These are phyloP conservation scores for Sarcophaga variegata DNA, from an alignment of 2,888 invertebrate genomes.

Conservation along the genomic window DNA sequence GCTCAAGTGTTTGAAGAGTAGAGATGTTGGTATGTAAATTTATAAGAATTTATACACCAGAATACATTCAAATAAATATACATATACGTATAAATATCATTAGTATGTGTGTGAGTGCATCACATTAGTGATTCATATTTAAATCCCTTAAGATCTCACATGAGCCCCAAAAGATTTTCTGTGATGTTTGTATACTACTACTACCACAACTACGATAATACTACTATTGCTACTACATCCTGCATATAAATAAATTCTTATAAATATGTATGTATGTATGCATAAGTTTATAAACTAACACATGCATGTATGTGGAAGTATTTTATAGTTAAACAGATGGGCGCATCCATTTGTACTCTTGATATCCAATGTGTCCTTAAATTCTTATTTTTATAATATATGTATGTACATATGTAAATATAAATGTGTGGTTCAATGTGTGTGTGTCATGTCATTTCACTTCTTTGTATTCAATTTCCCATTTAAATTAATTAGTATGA, in stretches of 20 bases:
- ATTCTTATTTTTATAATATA: slow-evolving; percentile 8
- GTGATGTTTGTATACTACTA: slow-evolving; percentile 25
- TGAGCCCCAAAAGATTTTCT: slow-evolving; percentile 66
- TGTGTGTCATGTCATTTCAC: not conserved
- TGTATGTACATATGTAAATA: not conserved
- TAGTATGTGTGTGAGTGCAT: not conserved
- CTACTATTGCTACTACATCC: slow-evolving; percentile 8
- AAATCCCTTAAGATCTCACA: slow-evolving; percentile 66
- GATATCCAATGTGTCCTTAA: slow-evolving; percentile 23
- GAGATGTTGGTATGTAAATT: not conserved
- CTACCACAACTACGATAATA: not conserved
- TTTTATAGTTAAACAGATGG: slow-evolving; percentile 28
- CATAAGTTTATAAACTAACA: no score
- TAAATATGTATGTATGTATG: not conserved
- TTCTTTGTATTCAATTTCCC: not conserved
- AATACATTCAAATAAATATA: not conserved
- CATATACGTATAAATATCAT: not conserved
- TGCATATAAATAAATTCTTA: slow-evolving; percentile 1
- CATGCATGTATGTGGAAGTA: not conserved
- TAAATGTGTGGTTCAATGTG: not conserved
- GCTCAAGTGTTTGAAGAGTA: slow-evolving; percentile 23
- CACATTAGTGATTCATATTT: slow-evolving; percentile 63
- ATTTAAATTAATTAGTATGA: slow-evolving; percentile 18
- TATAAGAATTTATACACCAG: not conserved
- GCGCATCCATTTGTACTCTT: not conserved